Evolutionary conservation across 2,113 vertebrate species (phyloP).

Genomic region (Rhinopomastus cyanomelas): DNA sequence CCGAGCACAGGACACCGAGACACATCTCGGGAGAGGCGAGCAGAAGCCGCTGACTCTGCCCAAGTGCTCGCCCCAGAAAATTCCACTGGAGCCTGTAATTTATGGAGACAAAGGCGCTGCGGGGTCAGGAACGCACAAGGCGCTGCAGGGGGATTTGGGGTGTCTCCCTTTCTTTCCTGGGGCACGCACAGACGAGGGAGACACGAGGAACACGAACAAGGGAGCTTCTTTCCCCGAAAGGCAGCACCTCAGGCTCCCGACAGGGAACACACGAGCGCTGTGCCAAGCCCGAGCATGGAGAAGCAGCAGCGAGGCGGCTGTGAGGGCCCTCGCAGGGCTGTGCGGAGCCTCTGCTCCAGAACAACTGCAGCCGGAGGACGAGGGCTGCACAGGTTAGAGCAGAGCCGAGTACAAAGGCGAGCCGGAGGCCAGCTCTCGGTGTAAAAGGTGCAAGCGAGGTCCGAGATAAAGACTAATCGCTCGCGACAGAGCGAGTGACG

Average conservation of each 20-base stretch:
- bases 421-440: fast-evolving
- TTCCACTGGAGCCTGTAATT: not conserved
- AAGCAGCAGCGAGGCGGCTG: not conserved
- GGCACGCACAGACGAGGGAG: not conserved
- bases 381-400: not conserved
- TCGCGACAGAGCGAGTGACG: not conserved
- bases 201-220: not conserved
- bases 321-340: no score
- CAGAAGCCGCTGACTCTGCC: not conserved
- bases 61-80: not conserved
- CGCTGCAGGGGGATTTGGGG: not conserved
- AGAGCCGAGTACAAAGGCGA: not conserved
- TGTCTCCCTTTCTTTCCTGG: not conserved
- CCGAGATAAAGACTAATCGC: not conserved
- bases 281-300: not conserved
- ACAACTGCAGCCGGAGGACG: not conserved
- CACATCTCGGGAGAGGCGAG: not conserved
- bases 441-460: not conserved
- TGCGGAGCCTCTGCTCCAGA: not conserved
- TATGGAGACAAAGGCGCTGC: not conserved
- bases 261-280: fast-evolving
- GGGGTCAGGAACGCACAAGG: not conserved
- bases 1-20: no score
- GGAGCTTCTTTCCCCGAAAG: not conserved
- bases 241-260: not conserved